A percentile compares a stretch with the other conserved stretches of the same genome.
Conservation (phyloP, 1,140 invertebrate species). For the Zaprionus tsacasi region DNA sequence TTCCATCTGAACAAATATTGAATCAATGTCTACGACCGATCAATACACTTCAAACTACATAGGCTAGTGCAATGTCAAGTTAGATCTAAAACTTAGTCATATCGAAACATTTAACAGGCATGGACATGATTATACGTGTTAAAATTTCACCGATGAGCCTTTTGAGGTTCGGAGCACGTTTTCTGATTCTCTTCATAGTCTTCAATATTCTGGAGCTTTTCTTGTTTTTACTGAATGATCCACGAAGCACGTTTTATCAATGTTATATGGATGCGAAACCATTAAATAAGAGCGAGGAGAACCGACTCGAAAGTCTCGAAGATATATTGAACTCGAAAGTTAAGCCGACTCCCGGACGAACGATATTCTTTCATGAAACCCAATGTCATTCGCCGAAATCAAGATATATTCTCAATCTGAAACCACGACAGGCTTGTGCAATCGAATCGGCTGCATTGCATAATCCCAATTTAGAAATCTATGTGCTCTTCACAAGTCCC, state of each 20-base stretch:
- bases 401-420: conserved; percentile 68
- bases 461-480: conserved; percentile 86
- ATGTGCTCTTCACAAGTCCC: conserved; percentile 85
- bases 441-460: conserved; percentile 88
- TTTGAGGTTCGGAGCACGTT: neutral
- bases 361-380: conserved; percentile 87
- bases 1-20: conserved; percentile 1
- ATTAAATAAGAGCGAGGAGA: neutral
- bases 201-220: neutral
- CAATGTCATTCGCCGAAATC: conserved; percentile 75
- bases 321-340: conserved; percentile 57
- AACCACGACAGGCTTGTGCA: conserved; percentile 87
- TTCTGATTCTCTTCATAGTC: neutral
- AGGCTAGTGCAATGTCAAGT: neutral
- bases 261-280: neutral
- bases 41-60: neutral
- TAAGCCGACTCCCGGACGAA: conserved; percentile 82
- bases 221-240: neutral
- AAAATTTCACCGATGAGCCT: neutral
- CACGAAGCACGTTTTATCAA: neutral
- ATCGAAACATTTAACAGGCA: neutral
- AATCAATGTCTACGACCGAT: neutral
- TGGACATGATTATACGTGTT: neutral
- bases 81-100: neutral
- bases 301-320: conserved; percentile 26